A percentile compares a stretch with the other conserved stretches of the same genome.
These are phyloP conservation scores for Megalops cyprinoides DNA, from an alignment of 2,797 vertebrate species.

Conservation along the genomic window DNA sequence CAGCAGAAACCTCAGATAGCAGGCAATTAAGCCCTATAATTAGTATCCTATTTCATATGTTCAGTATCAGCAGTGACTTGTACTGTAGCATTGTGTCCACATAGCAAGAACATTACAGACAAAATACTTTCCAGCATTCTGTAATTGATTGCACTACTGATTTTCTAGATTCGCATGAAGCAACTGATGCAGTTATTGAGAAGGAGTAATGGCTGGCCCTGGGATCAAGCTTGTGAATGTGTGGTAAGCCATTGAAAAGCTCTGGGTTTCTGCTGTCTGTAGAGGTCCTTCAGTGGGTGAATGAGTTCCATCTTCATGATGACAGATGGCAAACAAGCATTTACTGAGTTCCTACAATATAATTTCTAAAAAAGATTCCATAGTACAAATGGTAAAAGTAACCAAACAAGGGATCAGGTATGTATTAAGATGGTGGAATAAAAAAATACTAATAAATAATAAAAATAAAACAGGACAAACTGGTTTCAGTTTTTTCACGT, in stretches of 20 bases:
- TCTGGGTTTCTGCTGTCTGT: background rate
- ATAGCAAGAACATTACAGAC: background rate
- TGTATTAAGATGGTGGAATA: too few relatives aligned
- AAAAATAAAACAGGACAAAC: too few relatives aligned
- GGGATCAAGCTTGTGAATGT: background rate
- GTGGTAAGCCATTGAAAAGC: conserved; percentile 1
- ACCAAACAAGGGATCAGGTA: too few relatives aligned
- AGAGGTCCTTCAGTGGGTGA: background rate
- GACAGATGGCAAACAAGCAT: background rate
- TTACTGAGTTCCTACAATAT: background rate
- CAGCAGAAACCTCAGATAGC: too few relatives aligned
- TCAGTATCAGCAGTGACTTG: background rate
- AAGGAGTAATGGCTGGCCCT: background rate
- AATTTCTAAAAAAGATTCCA: too few relatives aligned
- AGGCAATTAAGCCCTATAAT: too few relatives aligned
- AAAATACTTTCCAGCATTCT: conserved; percentile 28
- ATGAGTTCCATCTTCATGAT: background rate
- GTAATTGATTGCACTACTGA: background rate
- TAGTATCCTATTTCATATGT: conserved; percentile 3
- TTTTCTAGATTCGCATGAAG: background rate
- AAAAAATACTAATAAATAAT: too few relatives aligned
- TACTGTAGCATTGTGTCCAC: background rate
- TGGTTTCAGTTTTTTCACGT: too few relatives aligned
- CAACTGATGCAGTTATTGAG: conserved; percentile 20
- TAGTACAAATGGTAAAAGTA: too few relatives aligned